Conservation (phyloP, 2,113 vertebrate species). For the Trichomycterus rosablanca region DNA sequence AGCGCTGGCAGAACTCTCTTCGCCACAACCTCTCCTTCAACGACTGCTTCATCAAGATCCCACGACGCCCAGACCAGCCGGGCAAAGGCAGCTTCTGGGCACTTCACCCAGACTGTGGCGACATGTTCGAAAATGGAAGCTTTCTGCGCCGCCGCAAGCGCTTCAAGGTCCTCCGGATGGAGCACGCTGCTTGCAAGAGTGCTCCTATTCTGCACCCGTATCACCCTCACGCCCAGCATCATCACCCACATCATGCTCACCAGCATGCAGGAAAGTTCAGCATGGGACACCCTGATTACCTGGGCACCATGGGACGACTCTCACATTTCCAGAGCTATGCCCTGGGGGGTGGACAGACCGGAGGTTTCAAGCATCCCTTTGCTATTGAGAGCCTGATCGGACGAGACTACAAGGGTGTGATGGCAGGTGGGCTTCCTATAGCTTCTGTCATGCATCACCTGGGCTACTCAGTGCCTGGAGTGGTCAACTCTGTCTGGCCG, state of each 20-base stretch:
- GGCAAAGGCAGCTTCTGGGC: conserved; percentile 94
- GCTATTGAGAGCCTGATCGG: conserved; percentile 91
- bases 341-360: conserved; percentile 52
- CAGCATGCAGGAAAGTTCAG: conserved; percentile 66
- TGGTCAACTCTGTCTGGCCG: conserved; percentile 91
- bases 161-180: conserved; percentile 83
- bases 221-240: conserved; percentile 75
- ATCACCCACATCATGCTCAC: conserved; percentile 71
- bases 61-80: conserved; percentile 83
- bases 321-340: conserved; percentile 79
- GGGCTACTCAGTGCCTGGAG: conserved; percentile 85
- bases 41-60: conserved; percentile 93
- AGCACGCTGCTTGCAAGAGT: conserved; percentile 75
- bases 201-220: conserved; percentile 82
- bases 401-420: conserved; percentile 89
- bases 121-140: conserved; percentile 93
- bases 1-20: conserved; percentile 89
- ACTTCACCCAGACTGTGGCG: conserved; percentile 86
- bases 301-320: conserved; percentile 72
- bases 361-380: conserved; percentile 91
- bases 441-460: conserved; percentile 94
- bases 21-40: conserved; percentile 91
- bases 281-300: conserved; percentile 62
- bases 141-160: conserved; percentile 85
- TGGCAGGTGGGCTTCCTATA: conserved; percentile 83